phyloP scores from a whole-genome alignment of 1,140 invertebrate species.

The Scaptomyza montana region DNA sequence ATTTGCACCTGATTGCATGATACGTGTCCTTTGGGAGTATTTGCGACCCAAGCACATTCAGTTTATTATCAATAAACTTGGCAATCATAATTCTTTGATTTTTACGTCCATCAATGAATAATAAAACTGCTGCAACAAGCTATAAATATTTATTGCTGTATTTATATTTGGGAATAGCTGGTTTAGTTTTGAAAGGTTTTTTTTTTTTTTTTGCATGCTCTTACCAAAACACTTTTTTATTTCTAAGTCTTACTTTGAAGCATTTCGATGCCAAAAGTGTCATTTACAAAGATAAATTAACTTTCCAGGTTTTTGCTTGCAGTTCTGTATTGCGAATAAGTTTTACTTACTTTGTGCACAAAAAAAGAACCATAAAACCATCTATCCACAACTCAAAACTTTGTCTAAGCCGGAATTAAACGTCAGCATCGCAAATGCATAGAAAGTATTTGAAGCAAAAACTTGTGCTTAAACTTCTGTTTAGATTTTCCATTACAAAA shows the following conservation, averaged over 20 bases:
- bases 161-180: too few species aligned
- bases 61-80: constrained; percentile 6
- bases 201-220: background rate
- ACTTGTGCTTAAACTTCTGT: constrained; percentile 15
- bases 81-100: background rate
- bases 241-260: background rate
- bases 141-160: background rate
- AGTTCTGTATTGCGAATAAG: background rate
- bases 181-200: too few species aligned
- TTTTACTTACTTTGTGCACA: background rate
- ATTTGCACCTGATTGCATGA: background rate
- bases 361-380: background rate
- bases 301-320: constrained; percentile 1
- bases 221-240: background rate
- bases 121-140: background rate
- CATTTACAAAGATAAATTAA: constrained; percentile 3
- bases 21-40: constrained; percentile 8
- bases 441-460: constrained; percentile 10
- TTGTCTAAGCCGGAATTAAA: constrained; percentile 19
- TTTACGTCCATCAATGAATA: background rate
- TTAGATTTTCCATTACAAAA: constrained; percentile 11
- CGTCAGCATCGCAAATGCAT: constrained; percentile 17
- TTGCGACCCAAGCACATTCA: background rate
- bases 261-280: background rate
- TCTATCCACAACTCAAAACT: constrained; percentile 17